These are phyloP conservation scores for Hestina assimilis DNA, from an alignment of 1,140 invertebrate genomes.

Conservation along the genomic window DNA sequence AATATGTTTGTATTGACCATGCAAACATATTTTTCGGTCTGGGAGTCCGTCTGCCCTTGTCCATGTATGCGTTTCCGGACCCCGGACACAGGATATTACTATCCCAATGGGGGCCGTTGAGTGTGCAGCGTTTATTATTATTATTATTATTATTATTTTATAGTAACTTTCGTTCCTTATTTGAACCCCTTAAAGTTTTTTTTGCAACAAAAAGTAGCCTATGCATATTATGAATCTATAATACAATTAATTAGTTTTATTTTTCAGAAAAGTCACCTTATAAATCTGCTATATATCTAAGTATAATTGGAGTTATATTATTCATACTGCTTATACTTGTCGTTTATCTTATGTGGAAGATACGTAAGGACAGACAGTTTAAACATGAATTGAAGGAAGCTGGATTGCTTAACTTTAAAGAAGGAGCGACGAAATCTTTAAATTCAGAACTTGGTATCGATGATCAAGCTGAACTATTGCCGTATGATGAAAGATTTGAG, in stretches of 20 bases:
- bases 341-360: constrained; percentile 78
- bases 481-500: constrained; percentile 94
- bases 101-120: no score
- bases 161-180: no score
- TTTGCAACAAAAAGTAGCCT: no score
- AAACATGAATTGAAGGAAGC: constrained; percentile 81
- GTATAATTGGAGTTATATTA: constrained; percentile 66
- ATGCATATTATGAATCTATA: not conserved
- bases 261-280: constrained; percentile 44
- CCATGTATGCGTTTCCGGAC: no score
- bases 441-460: constrained; percentile 93
- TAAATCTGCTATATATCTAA: constrained; percentile 40
- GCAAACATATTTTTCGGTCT: no score
- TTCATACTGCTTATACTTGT: constrained; percentile 76
- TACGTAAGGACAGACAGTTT: constrained; percentile 81
- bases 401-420: constrained; percentile 87
- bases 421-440: constrained; percentile 87
- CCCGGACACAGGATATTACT: no score
- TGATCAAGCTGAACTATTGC: constrained; percentile 94
- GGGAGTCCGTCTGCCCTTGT: no score
- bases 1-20: no score
- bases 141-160: no score
- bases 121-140: no score
- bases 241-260: not conserved
- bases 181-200: no score